These are phyloP conservation scores for Trididemnum miniatum DNA, from an alignment of 23 tunicate species.

Conservation along the genomic window DNA sequence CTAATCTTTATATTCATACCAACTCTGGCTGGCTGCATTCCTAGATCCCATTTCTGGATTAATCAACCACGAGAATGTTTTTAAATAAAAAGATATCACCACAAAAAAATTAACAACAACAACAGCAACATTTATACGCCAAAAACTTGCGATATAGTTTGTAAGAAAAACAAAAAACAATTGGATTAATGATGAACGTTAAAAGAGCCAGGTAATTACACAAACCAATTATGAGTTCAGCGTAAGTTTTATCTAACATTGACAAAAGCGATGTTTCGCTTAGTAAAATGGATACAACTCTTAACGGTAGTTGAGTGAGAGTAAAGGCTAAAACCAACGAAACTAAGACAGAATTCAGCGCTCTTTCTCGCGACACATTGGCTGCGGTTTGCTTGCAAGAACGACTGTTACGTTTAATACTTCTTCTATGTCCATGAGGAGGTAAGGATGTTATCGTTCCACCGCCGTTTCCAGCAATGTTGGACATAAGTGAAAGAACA, in stretches of 20 bases:
- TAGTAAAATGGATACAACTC: constrained; percentile 47
- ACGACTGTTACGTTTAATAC: constrained; percentile 47
- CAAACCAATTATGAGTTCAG: constrained; percentile 38
- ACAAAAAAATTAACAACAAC: constrained; percentile 13
- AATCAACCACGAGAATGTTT: too few species aligned
- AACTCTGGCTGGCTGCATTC: neutral
- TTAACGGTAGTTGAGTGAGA: constrained; percentile 69
- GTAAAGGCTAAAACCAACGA: constrained; percentile 56
- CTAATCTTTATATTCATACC: neutral
- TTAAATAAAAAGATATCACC: too few species aligned
- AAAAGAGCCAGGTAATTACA: constrained; percentile 48
- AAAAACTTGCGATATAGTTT: constrained; percentile 61
- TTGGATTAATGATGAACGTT: constrained; percentile 67
- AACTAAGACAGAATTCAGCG: constrained; percentile 58
- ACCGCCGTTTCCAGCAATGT: constrained; percentile 30
- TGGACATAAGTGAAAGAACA: constrained; percentile 39
- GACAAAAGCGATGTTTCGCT: constrained; percentile 47
- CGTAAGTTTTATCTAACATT: constrained; percentile 16
- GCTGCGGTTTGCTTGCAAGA: constrained; percentile 27
- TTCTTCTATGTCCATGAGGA: constrained; percentile 76
- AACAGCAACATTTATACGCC: constrained; percentile 55
- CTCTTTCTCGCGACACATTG: constrained; percentile 59
- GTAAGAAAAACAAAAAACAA: constrained; percentile 56
- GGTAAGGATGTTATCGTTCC: constrained; percentile 67
- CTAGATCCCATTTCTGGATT: too few species aligned